phyloP scores from a whole-genome alignment of 2,113 vertebrate species.

The Condylura cristata region DNA sequence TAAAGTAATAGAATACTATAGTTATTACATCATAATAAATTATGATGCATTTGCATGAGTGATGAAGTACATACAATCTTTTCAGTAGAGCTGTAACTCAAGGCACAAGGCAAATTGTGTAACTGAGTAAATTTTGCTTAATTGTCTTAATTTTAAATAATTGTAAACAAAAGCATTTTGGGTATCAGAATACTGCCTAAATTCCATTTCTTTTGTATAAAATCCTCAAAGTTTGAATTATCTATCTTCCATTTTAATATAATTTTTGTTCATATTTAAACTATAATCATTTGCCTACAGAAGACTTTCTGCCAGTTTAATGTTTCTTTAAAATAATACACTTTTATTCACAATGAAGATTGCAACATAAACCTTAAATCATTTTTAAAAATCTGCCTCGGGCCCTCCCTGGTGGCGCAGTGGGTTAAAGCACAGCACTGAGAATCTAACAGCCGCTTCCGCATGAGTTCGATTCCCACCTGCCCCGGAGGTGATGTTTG shows the following conservation, averaged over 20 bases:
- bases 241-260: background rate
- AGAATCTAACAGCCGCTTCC: too few relatives aligned
- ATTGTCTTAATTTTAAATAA: constrained; percentile 13
- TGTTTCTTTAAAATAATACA: background rate
- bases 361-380: background rate
- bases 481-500: too few relatives aligned
- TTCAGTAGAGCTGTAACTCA: background rate
- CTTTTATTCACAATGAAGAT: background rate
- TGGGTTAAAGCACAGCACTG: too few relatives aligned
- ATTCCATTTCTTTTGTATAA: background rate
- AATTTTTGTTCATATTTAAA: constrained; percentile 22
- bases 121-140: background rate
- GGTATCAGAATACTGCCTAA: background rate
- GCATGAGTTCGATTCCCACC: too few relatives aligned
- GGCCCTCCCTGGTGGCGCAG: too few relatives aligned
- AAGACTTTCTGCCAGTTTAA: background rate
- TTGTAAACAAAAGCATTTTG: background rate
- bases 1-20: background rate
- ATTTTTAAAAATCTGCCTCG: constrained; percentile 46
- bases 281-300: background rate
- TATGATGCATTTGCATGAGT: background rate
- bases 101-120: background rate
- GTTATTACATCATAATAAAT: too few relatives aligned
- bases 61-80: background rate
- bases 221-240: constrained; percentile 19